These are phyloP conservation scores for Trissolcus japonicus DNA, from an alignment of 2,888 invertebrate genomes.

Conservation along the genomic window DNA sequence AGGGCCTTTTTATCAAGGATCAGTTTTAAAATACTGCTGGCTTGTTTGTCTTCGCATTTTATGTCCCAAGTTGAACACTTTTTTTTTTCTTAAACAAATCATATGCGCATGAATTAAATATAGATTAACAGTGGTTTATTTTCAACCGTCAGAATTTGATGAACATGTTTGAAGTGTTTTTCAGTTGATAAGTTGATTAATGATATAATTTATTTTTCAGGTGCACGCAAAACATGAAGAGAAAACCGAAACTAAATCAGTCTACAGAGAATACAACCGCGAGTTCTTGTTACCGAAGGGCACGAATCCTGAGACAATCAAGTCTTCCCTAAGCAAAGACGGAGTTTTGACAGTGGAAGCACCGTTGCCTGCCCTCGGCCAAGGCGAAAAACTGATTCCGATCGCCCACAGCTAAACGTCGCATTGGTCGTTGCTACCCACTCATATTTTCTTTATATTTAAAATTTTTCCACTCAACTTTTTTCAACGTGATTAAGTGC, in stretches of 20 bases:
- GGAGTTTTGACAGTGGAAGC: conserved; percentile 98
- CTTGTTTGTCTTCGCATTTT: too few relatives aligned
- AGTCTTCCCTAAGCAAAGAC: conserved; percentile 96
- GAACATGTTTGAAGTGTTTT: background rate
- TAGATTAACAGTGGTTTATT: too few relatives aligned
- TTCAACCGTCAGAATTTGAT: too few relatives aligned
- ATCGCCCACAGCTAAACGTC: conserved; percentile 81
- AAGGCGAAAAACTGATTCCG: conserved; percentile 89
- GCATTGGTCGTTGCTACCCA: conserved; percentile 32
- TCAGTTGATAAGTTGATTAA: background rate
- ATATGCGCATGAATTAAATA: too few relatives aligned
- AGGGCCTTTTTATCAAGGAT: conserved; percentile 36
- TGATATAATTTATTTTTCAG: conserved; percentile 77
- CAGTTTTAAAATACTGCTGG: conserved; percentile 10
- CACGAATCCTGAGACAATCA: conserved; percentile 96
- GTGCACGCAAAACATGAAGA: conserved; percentile 99
- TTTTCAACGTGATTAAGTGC: conserved; percentile 28
- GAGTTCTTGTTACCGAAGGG: conserved; percentile 98
- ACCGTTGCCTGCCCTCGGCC: conserved; percentile 91
- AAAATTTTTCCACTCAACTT: conserved; percentile 14
- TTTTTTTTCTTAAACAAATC: too few relatives aligned
- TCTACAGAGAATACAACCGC: conserved; percentile 98
- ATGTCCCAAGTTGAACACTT: too few relatives aligned
- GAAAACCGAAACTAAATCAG: conserved; percentile 96
- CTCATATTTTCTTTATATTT: conserved; percentile 47